These are phyloP conservation scores for Siniperca chuatsi DNA, from an alignment of 2,113 vertebrate genomes.

Conservation along the genomic window DNA sequence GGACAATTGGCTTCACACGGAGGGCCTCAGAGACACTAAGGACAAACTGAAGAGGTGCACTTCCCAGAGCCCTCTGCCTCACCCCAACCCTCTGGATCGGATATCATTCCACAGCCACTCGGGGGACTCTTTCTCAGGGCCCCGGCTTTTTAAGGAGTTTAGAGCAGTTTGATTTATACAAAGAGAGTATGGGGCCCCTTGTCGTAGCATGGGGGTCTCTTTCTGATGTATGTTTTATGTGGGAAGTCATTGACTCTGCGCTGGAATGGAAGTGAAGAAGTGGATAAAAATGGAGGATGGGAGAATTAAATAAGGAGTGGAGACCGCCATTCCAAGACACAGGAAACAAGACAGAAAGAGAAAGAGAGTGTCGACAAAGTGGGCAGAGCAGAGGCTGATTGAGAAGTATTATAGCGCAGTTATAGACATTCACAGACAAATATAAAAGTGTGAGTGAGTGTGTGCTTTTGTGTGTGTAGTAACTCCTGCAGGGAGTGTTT, in stretches of 20 bases:
- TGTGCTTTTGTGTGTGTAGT: slow-evolving; percentile 6
- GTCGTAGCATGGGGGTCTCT: slow-evolving; percentile 66
- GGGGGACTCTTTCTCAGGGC: slow-evolving; percentile 72
- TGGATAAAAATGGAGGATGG: slow-evolving; percentile 36
- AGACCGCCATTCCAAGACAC: slow-evolving; percentile 46
- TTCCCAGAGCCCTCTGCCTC: slow-evolving; percentile 72
- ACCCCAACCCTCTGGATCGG: slow-evolving; percentile 68
- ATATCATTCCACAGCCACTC: slow-evolving; percentile 73
- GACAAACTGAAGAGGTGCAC: slow-evolving; percentile 56
- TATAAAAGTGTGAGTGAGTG: slow-evolving; percentile 13
- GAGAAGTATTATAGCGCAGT: slow-evolving; percentile 26
- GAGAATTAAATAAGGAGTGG: slow-evolving; percentile 28
- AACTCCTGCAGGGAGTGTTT: slow-evolving; percentile 45
- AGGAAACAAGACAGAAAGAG: slow-evolving; percentile 26
- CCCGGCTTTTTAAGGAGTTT: slow-evolving; percentile 66
- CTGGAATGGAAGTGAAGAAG: slow-evolving; percentile 45
- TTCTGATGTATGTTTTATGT: slow-evolving; percentile 75
- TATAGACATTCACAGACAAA: slow-evolving; percentile 16
- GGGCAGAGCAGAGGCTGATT: slow-evolving; percentile 45
- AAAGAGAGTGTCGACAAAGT: slow-evolving; percentile 49
- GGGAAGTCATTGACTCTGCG: slow-evolving; percentile 70
- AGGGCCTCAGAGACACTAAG: slow-evolving; percentile 51
- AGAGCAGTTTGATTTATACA: slow-evolving; percentile 78
- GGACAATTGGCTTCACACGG: slow-evolving; percentile 64
- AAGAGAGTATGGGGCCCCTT: slow-evolving; percentile 67